Conservation (phyloP, 2,113 vertebrate genomes). For the Notarius lentiginosus region DNA sequence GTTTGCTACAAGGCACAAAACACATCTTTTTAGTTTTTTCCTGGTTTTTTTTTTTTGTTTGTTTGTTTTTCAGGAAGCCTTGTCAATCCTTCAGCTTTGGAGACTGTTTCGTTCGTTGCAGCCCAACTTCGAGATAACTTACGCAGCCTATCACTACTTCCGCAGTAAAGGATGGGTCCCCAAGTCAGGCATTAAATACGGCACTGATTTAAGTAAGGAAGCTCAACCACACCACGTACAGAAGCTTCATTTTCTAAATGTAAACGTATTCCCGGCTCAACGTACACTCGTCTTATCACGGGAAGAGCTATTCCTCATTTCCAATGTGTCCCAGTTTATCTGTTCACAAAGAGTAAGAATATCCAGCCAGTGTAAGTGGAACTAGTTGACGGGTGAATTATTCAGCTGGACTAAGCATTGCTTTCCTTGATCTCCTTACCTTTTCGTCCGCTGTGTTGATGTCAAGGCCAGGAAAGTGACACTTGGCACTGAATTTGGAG, state of each 20-base stretch:
- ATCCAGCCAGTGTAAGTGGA: constrained; percentile 51
- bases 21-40: not conserved
- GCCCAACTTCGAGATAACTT: constrained; percentile 79
- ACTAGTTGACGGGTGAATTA: constrained; percentile 51
- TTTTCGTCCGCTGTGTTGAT: constrained; percentile 1
- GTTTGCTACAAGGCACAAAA: not conserved
- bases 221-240: not conserved
- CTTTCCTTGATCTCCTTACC: constrained; percentile 44
- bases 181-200: constrained; percentile 91
- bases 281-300: not conserved
- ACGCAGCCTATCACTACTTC: constrained; percentile 89
- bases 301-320: constrained; percentile 10
- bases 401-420: constrained; percentile 49
- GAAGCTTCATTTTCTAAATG: not conserved
- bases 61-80: constrained; percentile 69
- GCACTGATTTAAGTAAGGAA: constrained; percentile 85
- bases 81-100: constrained; percentile 83
- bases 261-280: not conserved
- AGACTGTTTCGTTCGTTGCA: constrained; percentile 70
- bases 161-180: constrained; percentile 91
- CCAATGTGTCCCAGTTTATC: not conserved
- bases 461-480: constrained; percentile 28
- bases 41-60: constrained; percentile 31
- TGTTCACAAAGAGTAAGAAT: constrained; percentile 40
- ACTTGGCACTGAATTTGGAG: constrained; percentile 32